Evolutionary conservation across 2,888 invertebrate species (phyloP).

Genomic region (Dicyrtoma fusca): DNA sequence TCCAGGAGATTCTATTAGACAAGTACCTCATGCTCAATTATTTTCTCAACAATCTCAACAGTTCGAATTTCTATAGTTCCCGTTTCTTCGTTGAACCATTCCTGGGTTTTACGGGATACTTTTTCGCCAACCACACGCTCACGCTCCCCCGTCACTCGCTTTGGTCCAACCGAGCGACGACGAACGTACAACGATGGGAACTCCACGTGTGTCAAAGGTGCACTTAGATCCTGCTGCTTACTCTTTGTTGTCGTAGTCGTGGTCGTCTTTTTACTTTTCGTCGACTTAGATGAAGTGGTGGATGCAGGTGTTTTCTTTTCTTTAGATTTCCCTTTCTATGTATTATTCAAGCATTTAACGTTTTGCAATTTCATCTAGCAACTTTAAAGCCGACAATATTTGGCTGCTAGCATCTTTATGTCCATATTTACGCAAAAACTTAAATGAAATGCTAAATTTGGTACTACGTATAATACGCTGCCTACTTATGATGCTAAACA

Average conservation of each 20-base stretch:
- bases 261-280: conserved; percentile 31
- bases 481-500: too few species aligned
- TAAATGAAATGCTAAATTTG: too few species aligned
- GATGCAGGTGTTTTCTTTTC: conserved; percentile 3
- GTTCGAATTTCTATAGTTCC: conserved; percentile 84
- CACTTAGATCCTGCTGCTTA: conserved; percentile 13
- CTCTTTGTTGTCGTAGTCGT: conserved; percentile 41
- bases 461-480: too few species aligned
- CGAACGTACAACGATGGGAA: conserved; percentile 86
- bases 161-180: conserved; percentile 76
- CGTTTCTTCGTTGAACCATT: conserved; percentile 81
- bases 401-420: too few species aligned
- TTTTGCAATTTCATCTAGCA: too few species aligned
- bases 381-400: too few species aligned
- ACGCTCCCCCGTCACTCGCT: conserved; percentile 78
- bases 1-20: conserved; percentile 10
- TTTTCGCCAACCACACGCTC: conserved; percentile 88
- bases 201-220: conserved; percentile 66
- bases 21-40: conserved; percentile 91
- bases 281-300: conserved; percentile 25
- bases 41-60: conserved; percentile 91
- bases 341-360: background rate
- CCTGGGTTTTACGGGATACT: conserved; percentile 82
- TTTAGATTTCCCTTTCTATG: conserved; percentile 29
- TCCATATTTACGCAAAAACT: too few species aligned